Evolutionary conservation across 2,888 invertebrate genomes (phyloP).

Genomic region (Drosophila antonietae): DNA sequence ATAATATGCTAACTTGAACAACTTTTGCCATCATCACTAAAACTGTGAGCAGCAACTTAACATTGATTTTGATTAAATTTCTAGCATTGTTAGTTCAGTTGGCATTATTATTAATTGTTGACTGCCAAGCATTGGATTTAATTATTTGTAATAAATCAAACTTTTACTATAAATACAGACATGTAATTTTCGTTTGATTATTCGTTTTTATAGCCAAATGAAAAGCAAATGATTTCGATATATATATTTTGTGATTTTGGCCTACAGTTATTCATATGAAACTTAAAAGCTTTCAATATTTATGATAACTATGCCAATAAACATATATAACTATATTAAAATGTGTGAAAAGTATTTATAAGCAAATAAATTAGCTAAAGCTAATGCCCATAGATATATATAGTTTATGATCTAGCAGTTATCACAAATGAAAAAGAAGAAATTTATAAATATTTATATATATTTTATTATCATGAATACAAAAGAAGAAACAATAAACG

Average conservation of each 20-base stretch:
- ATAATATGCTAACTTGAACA: too few species aligned
- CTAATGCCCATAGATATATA: too few species aligned
- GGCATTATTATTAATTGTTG: neutral
- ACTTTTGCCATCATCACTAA: neutral
- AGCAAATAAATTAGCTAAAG: neutral
- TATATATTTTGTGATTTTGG: neutral
- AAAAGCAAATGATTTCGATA: neutral
- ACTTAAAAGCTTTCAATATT: neutral
- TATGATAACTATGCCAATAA: neutral
- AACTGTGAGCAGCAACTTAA: neutral
- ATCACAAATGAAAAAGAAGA: too few species aligned
- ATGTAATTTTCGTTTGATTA: too few species aligned
- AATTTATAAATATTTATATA: too few species aligned
- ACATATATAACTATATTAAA: neutral
- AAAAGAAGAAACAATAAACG: too few species aligned
- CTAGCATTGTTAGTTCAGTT: neutral
- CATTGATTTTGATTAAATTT: neutral
- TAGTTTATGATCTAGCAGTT: too few species aligned
- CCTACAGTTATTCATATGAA: neutral
- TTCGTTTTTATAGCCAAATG: too few species aligned
- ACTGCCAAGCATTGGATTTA: neutral
- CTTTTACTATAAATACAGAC: neutral
- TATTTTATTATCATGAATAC: too few species aligned
- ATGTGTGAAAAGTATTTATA: neutral
- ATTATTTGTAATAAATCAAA: neutral